Evolutionary conservation across 2,888 invertebrate species (phyloP), one percentile per base, ranked within the genome.

Genomic region (Drosophila histrio): DNA sequence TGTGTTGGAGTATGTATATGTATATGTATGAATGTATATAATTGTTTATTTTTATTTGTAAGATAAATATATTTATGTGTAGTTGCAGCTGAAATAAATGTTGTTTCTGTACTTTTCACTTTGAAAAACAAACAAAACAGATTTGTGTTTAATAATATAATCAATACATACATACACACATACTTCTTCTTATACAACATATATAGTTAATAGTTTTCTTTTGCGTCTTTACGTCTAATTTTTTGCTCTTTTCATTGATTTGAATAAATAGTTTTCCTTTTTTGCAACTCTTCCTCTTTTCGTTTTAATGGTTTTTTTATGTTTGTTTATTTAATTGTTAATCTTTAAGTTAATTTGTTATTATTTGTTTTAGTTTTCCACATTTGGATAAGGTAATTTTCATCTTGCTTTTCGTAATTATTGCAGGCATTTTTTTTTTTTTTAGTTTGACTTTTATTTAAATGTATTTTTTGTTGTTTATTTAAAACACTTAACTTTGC

Each of bases 371-470:
- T 52, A 41, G 53, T 65, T 64, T 68, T 44, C 64, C 73, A 50
- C 46, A 26, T 61, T 68, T 77, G 63, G 64, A 62, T 78, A 81
- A 83, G 80, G 76, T 80, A 58, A 78, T 81, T 77, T 83, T 49
- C 52, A 67, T 75, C 60, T 74, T 79, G 79, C 77, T 83, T 82
- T 72, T 82, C 79, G 79, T 72, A 60, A 43, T 67, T 64, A 59
- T 68, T 74, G 63, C 61, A 77, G 70, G 64, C 77, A 70, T 57
- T 62, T 39, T 60, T 28, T 17, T n/a, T 38, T 26, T n/a, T 41
- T 34, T 66, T 21, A 22, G 9, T 53, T 52, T 50, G 9, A 17
- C 21, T 41, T 47, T 17, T 5, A 9, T 36, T 56, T 21, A 9
- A 21, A 13, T 41, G 15, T 11, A 11, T 49, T 19, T 60, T n/a